These are phyloP conservation scores for Mirza zaza DNA, from an alignment of 2,113 vertebrate species.

Conservation along the genomic window DNA sequence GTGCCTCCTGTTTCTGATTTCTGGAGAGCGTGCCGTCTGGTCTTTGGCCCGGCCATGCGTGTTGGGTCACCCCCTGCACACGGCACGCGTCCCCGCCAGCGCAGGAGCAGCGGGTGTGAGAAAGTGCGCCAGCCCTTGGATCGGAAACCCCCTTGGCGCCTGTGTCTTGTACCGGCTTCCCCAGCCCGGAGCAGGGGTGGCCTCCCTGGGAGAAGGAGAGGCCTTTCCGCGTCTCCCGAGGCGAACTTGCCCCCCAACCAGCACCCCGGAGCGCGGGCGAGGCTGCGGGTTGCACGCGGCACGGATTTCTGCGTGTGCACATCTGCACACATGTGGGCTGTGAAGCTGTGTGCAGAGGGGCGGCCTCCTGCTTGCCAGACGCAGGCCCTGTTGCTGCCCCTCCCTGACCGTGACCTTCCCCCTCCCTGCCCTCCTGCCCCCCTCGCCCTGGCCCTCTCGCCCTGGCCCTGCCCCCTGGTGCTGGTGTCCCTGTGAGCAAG, in stretches of 20 bases:
- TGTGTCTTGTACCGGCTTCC: background rate
- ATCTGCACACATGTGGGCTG: accelerated
- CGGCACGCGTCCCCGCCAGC: background rate
- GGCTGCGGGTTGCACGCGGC: background rate
- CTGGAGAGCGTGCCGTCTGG: accelerated
- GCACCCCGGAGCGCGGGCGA: accelerated
- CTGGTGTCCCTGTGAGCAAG: accelerated
- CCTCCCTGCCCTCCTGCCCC: too few species aligned
- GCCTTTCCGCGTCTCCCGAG: too few species aligned
- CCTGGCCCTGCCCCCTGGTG: background rate
- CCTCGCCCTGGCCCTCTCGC: too few species aligned
- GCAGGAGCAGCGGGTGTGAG: accelerated
- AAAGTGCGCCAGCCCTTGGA: accelerated
- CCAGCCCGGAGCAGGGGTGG: accelerated
- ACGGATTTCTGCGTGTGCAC: accelerated
- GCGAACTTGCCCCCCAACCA: background rate
- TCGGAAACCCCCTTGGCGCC: accelerated
- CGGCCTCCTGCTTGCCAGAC: background rate
- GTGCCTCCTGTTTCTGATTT: background rate
- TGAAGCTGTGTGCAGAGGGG: accelerated
- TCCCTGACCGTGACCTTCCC: background rate
- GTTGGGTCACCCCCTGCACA: accelerated
- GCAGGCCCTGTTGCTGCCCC: background rate
- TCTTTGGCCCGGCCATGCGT: accelerated
- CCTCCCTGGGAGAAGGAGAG: background rate